Evolutionary conservation across 2,888 invertebrate species (phyloP), one percentile per base, ranked within the genome.

Genomic region (Julus scandinavius): DNA sequence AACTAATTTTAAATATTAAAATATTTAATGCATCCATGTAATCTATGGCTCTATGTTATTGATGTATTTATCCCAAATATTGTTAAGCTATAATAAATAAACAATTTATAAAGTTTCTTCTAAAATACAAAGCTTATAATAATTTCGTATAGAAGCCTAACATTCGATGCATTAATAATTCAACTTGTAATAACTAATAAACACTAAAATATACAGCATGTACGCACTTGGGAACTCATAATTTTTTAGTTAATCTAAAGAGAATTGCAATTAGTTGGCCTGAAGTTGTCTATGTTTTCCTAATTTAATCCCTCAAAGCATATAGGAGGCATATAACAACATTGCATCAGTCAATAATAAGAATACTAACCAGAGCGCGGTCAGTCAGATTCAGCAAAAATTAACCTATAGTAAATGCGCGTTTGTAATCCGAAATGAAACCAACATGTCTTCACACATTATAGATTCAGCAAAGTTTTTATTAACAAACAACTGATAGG

Each of bases 401-500:
- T 54, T 13, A 5, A 54, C 54, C 5, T 54, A 54, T 9, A 9
- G 9, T 54, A 17, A 15, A n/a, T 63, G 11, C 63, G 5, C 63
- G 4, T 63, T 20, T 63, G 20, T 63, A 63, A 20, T 5, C 1
- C 63, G 6, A 63, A 63, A 63, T 20, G 63, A 63, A n/a, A 20
- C 63, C 63, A 63, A 63, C 63, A 20, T 63, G n/a, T 63, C 63
- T 20, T n/a, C n/a, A 5, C 20, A 63, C 63, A 63, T 9, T 63
- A 63, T 63, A 63, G 63, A 63, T 63, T 63, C 63, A 63, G 63
- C 20, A 63, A 63, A 63, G 63, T 63, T 63, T 63, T 63, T 63
- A 63, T 63, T 63, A 63, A 63, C 63, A 63, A 63, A 63, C 63
- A 63, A 63, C 63, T 63, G 63, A 63, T 63, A 63, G 63, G 63